A percentile compares a stretch with the other conserved stretches of the same genome.
Conservation (phyloP, 2,113 vertebrate species). For the Albula goreensis region DNA sequence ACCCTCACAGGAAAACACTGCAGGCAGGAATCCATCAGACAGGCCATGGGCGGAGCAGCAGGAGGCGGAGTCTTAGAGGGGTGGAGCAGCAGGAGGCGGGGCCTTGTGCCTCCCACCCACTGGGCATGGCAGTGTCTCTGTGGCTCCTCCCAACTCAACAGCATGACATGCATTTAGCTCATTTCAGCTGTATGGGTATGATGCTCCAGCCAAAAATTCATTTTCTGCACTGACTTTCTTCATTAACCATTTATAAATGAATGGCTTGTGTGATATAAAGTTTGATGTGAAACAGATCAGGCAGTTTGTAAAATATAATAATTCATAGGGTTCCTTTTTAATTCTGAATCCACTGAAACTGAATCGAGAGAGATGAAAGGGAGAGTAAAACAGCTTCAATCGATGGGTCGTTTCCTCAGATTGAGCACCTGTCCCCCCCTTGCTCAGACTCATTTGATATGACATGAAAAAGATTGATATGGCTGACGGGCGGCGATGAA, state of each 20-base stretch:
- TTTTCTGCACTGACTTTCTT: background rate
- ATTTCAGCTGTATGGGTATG: too few species aligned
- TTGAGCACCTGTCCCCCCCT: background rate
- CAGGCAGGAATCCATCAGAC: background rate
- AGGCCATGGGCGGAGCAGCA: too few species aligned
- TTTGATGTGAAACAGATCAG: background rate
- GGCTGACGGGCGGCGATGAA: constrained; percentile 25
- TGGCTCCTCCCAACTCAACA: too few species aligned
- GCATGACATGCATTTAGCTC: too few species aligned
- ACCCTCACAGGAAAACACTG: background rate
- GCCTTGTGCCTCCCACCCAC: too few species aligned
- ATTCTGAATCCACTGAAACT: background rate
- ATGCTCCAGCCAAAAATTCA: too few species aligned
- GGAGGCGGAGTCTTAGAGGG: too few species aligned
- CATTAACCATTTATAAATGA: too few species aligned
- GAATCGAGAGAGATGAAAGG: background rate
- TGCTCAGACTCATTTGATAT: constrained; percentile 25
- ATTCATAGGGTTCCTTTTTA: constrained; percentile 18
- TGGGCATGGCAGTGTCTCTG: too few species aligned
- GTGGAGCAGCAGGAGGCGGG: too few species aligned
- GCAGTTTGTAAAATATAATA: background rate
- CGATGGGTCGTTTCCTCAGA: background rate
- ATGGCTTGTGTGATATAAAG: background rate
- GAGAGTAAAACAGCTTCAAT: constrained; percentile 9
- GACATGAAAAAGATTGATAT: constrained; percentile 40